A percentile compares a stretch with the other conserved stretches of the same genome.
Conservation (phyloP, 2,888 invertebrate genomes). For the Mythimna ferrago region DNA sequence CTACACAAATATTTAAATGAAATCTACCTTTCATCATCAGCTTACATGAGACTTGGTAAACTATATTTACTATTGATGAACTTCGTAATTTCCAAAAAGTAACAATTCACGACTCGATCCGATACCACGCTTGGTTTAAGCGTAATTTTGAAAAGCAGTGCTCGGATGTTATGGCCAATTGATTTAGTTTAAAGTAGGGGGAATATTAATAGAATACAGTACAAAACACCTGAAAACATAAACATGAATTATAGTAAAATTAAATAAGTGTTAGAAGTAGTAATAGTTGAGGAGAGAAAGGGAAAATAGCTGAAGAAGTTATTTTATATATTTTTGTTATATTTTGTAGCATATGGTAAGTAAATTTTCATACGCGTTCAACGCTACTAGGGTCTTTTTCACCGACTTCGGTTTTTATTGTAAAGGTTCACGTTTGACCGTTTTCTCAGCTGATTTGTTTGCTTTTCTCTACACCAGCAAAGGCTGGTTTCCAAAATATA, state of each 20-base stretch:
- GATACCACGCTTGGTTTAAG: slow-evolving; percentile 48
- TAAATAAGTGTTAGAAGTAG: slow-evolving; percentile 50
- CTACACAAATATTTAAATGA: slow-evolving; percentile 15
- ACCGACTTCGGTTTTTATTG: background rate
- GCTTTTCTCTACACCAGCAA: background rate
- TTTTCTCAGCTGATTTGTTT: too few relatives aligned
- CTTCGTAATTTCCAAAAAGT: slow-evolving; percentile 47
- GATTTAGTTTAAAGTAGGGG: slow-evolving; percentile 74
- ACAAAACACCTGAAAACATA: slow-evolving; percentile 86
- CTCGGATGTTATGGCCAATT: slow-evolving; percentile 84
- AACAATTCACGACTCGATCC: slow-evolving; percentile 41
- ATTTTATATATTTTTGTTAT: background rate
- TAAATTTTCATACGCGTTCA: background rate
- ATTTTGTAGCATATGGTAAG: background rate
- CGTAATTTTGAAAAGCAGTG: slow-evolving; percentile 83
- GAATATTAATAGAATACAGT: slow-evolving; percentile 76
- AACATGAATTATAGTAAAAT: slow-evolving; percentile 71
- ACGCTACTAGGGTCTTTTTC: background rate
- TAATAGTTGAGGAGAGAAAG: slow-evolving; percentile 28
- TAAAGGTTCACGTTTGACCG: background rate
- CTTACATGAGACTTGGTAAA: slow-evolving; percentile 45
- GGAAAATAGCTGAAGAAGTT: slow-evolving; percentile 4
- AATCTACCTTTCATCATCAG: slow-evolving; percentile 34
- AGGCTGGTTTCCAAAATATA: background rate
- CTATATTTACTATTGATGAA: slow-evolving; percentile 35